phyloP scores from a whole-genome alignment of 2,888 invertebrate species.

The Protophormia terraenovae region DNA sequence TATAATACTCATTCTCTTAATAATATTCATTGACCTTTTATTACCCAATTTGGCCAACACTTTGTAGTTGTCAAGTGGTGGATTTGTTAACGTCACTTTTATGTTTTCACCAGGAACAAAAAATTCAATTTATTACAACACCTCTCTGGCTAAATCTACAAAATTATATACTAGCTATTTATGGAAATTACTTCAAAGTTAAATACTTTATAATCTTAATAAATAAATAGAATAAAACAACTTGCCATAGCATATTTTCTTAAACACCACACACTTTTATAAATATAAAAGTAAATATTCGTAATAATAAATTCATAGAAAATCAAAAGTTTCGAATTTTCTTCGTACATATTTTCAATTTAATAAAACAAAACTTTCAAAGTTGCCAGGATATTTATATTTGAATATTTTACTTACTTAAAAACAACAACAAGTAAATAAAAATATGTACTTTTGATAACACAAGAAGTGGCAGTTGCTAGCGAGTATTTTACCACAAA shows the following conservation, averaged over 20 bases:
- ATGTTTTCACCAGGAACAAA: neutral
- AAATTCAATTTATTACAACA: neutral
- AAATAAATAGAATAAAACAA: neutral
- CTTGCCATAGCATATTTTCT: neutral
- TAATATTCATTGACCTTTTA: neutral
- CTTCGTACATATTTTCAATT: neutral
- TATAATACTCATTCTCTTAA: neutral
- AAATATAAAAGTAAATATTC: neutral
- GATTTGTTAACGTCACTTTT: neutral
- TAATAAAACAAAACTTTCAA: neutral
- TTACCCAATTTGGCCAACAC: neutral
- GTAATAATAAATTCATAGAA: constrained; percentile 4
- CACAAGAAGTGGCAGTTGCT: no score
- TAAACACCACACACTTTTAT: no score
- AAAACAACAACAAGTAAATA: no score
- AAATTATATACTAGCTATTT: neutral
- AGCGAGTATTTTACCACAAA: neutral
- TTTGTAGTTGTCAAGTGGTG: neutral
- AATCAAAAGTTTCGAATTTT: constrained; percentile 4
- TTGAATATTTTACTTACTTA: neutral
- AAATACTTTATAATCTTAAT: neutral
- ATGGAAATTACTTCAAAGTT: no score
- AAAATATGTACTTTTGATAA: no score
- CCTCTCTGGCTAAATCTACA: neutral
- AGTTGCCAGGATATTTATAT: neutral